A percentile compares a stretch with the other conserved stretches of the same genome.
phyloP scores from a whole-genome alignment of 2,797 vertebrate genomes.

The Alectoris magna region DNA sequence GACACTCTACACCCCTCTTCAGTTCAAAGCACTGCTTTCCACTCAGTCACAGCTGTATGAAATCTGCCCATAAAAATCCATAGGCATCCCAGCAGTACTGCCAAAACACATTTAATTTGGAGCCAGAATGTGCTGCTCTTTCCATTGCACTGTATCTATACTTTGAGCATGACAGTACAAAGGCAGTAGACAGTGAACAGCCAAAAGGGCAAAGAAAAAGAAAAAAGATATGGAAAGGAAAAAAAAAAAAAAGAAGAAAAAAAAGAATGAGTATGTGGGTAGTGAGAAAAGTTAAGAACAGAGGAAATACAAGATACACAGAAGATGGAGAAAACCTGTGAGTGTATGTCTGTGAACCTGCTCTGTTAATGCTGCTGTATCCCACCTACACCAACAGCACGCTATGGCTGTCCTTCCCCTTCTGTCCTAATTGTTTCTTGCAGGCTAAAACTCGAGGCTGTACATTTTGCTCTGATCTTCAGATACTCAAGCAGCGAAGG shows the following conservation, averaged over 20 bases:
- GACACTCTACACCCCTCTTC: background rate
- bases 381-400: too few species aligned
- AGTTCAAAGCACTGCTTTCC: background rate
- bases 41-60: background rate
- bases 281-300: background rate
- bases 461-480: background rate
- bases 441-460: background rate
- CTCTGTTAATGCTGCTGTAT: background rate
- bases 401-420: background rate
- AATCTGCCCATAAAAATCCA: background rate
- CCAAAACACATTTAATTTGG: accelerated
- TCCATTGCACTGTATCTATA: background rate
- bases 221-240: accelerated
- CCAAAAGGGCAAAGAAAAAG: background rate
- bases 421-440: background rate
- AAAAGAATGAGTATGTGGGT: background rate
- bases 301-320: background rate
- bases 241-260: background rate
- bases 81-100: background rate
- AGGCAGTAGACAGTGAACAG: background rate
- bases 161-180: background rate
- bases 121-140: background rate
- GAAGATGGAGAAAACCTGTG: background rate
- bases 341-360: background rate
- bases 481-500: background rate